Evolutionary conservation across 2,888 invertebrate species (phyloP).

Genomic region (Heliconius cydno): DNA sequence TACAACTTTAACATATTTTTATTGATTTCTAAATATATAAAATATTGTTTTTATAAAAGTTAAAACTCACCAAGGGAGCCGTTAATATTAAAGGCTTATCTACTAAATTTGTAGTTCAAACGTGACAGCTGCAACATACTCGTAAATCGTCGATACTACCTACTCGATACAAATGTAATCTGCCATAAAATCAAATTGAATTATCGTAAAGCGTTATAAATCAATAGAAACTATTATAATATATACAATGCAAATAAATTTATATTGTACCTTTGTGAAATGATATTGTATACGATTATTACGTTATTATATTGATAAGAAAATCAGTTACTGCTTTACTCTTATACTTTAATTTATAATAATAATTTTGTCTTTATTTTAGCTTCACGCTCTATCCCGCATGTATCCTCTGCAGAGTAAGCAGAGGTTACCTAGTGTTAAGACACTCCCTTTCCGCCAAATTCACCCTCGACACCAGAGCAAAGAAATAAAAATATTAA

Average conservation of each 20-base stretch:
- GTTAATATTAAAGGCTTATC: not conserved
- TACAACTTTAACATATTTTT: too few species aligned
- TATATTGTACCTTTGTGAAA: slow-evolving; percentile 20
- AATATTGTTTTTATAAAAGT: too few species aligned
- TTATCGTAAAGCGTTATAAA: slow-evolving; percentile 2
- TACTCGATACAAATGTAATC: slow-evolving; percentile 2
- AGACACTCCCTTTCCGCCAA: too few species aligned
- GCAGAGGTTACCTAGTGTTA: too few species aligned
- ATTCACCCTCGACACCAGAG: too few species aligned
- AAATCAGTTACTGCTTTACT: too few species aligned
- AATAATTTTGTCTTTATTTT: too few species aligned
- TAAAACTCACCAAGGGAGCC: not conserved
- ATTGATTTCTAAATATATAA: too few species aligned
- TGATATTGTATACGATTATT: not conserved
- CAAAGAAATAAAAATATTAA: too few species aligned
- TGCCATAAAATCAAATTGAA: slow-evolving; percentile 2
- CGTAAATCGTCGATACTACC: not conserved
- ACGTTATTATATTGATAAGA: not conserved
- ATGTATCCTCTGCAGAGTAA: too few species aligned
- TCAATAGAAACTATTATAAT: not conserved
- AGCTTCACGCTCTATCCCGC: too few species aligned
- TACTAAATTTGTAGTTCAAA: not conserved
- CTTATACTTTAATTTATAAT: too few species aligned
- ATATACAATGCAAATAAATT: not conserved
- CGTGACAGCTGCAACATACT: slow-evolving; percentile 3